phyloP scores from a whole-genome alignment of 2,113 vertebrate genomes.

The Plestiodon gilberti region DNA sequence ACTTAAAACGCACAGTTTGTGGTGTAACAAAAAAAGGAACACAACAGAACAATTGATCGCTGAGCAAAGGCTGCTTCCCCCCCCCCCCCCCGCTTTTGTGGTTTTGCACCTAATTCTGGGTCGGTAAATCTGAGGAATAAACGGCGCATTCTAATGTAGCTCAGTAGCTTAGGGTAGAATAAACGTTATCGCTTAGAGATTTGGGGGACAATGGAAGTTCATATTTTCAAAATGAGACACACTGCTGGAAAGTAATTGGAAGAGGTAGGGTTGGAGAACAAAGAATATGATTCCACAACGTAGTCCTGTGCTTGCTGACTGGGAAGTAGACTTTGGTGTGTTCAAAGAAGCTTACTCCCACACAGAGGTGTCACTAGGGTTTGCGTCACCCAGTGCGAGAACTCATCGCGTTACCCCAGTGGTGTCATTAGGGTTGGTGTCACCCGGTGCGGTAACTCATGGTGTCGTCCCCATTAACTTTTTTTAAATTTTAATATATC shows the following conservation, averaged over 20 bases:
- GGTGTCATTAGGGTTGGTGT: too few species aligned
- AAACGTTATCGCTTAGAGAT: background rate
- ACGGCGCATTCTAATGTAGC: fast-evolving
- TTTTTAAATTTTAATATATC: too few species aligned
- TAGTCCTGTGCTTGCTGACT: too few species aligned
- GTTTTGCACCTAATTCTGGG: background rate
- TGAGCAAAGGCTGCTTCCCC: background rate
- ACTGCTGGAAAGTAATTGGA: background rate
- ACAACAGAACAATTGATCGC: background rate
- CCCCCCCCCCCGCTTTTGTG: fast-evolving
- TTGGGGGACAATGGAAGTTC: fast-evolving
- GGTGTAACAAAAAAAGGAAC: background rate
- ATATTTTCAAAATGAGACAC: background rate
- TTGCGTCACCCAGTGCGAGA: too few species aligned
- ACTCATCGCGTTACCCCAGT: too few species aligned
- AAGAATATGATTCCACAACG: background rate
- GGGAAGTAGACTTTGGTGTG: background rate
- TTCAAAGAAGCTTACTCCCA: too few species aligned
- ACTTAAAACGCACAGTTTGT: background rate
- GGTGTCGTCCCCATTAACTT: too few species aligned
- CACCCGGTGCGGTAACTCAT: too few species aligned
- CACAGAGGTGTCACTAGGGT: too few species aligned
- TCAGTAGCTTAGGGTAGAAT: background rate
- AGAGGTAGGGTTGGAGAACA: background rate
- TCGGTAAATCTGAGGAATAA: background rate